Percentiles rank a stretch among this genome's conserved stretches.
Evolutionary conservation across 2,888 invertebrate genomes (phyloP).

Genomic region (Geophilus truncorum): DNA sequence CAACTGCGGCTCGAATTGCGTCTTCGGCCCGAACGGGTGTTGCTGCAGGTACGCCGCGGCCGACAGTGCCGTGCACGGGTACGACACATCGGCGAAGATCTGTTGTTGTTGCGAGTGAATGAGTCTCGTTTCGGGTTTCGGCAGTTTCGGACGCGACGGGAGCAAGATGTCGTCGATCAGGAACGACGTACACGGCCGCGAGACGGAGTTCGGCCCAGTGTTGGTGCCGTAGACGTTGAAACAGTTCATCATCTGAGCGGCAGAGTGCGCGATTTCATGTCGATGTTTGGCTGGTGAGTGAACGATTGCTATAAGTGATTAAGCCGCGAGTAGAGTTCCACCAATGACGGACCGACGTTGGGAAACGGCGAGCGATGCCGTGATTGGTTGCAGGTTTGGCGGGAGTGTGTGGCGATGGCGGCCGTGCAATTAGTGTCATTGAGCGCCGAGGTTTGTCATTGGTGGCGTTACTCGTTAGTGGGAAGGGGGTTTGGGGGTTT

Average conservation of each 20-base stretch:
- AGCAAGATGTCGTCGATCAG: background rate
- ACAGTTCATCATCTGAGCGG: background rate
- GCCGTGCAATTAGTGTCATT: background rate
- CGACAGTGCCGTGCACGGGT: background rate
- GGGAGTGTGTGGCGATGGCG: background rate
- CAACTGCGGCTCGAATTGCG: background rate
- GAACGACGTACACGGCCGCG: background rate
- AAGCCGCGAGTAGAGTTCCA: background rate
- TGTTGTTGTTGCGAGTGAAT: background rate
- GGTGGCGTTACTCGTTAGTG: no score
- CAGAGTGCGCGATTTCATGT: no score
- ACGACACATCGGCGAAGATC: background rate
- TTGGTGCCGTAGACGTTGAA: background rate
- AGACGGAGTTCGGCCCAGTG: background rate
- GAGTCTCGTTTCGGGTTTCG: background rate
- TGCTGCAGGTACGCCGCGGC: background rate
- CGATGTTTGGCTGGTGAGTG: background rate
- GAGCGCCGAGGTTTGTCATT: no score
- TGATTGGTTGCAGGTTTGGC: background rate
- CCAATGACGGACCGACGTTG: background rate
- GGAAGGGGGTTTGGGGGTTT: no score
- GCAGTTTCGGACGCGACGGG: background rate
- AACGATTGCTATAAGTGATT: background rate
- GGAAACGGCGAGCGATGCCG: background rate
- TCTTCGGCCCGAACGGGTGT: background rate